Evolutionary conservation across 1,140 invertebrate species (phyloP).

Genomic region (Drosophila melanogaster): DNA sequence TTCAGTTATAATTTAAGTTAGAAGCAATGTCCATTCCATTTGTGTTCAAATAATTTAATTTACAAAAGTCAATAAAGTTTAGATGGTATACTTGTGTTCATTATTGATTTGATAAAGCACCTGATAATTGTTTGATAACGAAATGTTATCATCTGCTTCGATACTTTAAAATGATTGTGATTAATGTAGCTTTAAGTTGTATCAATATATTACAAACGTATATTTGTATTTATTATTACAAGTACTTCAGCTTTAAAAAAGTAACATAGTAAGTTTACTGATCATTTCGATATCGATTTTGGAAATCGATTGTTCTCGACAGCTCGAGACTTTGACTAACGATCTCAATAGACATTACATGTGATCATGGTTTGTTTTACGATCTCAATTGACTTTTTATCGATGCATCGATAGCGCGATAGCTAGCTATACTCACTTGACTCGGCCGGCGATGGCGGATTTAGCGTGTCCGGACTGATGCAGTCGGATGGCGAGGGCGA

Average conservation of each 20-base stretch:
- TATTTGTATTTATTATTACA: background rate
- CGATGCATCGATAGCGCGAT: background rate
- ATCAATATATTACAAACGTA: too few species aligned
- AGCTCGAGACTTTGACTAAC: too few species aligned
- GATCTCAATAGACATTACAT: conserved; percentile 11
- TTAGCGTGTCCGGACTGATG: conserved; percentile 93
- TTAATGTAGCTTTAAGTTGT: background rate
- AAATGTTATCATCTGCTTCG: background rate
- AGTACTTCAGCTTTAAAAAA: too few species aligned
- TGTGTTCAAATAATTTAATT: conserved; percentile 60
- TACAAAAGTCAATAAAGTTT: conserved; percentile 36
- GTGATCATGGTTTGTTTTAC: conserved; percentile 15
- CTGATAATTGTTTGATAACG: conserved; percentile 1
- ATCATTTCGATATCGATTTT: background rate
- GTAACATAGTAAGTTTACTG: background rate
- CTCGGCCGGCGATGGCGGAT: conserved; percentile 93
- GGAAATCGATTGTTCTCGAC: too few species aligned
- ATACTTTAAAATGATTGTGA: background rate
- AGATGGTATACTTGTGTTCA: background rate
- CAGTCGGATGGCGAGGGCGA: conserved; percentile 93
- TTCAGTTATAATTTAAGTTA: conserved; percentile 58
- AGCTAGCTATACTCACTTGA: conserved; percentile 89
- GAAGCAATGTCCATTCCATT: conserved; percentile 83
- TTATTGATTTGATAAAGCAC: background rate
- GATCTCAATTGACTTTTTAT: conserved; percentile 18